Evolutionary conservation across 2,888 invertebrate species (phyloP), one percentile per base, ranked within the genome.

Genomic region (Ennomos quercinarius): DNA sequence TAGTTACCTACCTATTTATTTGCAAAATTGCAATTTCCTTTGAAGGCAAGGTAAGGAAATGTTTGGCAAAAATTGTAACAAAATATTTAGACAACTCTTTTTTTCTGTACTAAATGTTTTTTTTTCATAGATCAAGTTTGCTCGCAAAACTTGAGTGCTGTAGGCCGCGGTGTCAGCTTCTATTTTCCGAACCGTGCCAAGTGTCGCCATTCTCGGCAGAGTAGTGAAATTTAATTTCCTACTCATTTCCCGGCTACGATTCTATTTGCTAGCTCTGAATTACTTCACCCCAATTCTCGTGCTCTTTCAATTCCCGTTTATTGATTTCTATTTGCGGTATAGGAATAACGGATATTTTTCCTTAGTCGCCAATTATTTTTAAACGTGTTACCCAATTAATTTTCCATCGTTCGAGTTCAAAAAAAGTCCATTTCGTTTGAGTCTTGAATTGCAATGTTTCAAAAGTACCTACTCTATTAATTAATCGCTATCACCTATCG

Each of bases 161-260:
- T 48, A 48, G 56, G 17, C 42, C 9, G 51, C 17, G 51, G 52
- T 68, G 67, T 71, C 68, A 63, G 54, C 66, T 43, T 66, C 61
- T 67, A 64, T 68, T 67, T 66, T 64, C 58, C 56, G 66, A 67
- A 63, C 60, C 57, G 56, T 64, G 66, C 67, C 66, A 70, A 74
- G 68, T 67, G 70, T 69, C 67, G 66, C 61, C 44, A 61, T 51
- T 63, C 60, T 64, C 63, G 50, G 54, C 69, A 64, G 53, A 66
- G 61, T 74, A 67, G 68, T 71, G 76, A 80, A 81, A 81, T 81
- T 82, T 81, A 80, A 85, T 85, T 84, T 84, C 84, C 80, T 81
- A 72, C 71, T 80, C 76, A 80, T 84, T 82, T 83, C 79, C 80
- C 73, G 74, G 58, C 71, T 72, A 65, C 70, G 66, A 74, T 72